phyloP scores from a whole-genome alignment of 2,113 vertebrate species.

The Brachypteracias leptosomus region DNA sequence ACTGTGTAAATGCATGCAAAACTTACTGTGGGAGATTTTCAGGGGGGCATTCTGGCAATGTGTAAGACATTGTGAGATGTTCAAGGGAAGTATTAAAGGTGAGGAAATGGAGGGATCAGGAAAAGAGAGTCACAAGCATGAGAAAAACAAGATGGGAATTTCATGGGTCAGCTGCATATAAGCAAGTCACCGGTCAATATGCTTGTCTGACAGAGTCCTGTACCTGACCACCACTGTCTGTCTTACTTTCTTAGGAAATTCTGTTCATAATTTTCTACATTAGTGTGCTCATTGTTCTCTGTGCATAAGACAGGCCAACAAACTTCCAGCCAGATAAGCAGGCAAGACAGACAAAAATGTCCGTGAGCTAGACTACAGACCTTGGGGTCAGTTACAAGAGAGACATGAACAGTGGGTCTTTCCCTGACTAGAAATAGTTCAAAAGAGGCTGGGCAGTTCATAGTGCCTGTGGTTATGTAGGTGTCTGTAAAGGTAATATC shows the following conservation, averaged over 20 bases:
- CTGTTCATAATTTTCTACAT: neutral
- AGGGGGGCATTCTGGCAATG: neutral
- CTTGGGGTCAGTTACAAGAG: neutral
- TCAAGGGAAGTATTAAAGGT: neutral
- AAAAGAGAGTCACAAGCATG: neutral
- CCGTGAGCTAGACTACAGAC: neutral
- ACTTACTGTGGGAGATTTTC: neutral
- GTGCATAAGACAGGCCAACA: neutral
- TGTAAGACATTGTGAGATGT: neutral
- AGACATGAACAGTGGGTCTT: neutral
- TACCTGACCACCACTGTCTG: neutral
- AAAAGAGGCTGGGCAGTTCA: neutral
- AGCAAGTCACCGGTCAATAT: neutral
- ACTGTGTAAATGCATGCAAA: neutral
- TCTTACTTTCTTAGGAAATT: neutral
- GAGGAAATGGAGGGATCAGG: neutral
- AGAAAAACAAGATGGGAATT: neutral
- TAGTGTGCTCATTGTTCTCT: neutral
- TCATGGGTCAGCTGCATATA: neutral
- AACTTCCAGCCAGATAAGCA: neutral
- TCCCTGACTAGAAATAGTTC: neutral
- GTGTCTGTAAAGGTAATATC: neutral
- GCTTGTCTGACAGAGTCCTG: neutral
- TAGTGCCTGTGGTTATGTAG: fast-evolving
- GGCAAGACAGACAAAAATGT: neutral